Evolutionary conservation across 2,888 invertebrate genomes (phyloP).

Genomic region (Elysia crispata): DNA sequence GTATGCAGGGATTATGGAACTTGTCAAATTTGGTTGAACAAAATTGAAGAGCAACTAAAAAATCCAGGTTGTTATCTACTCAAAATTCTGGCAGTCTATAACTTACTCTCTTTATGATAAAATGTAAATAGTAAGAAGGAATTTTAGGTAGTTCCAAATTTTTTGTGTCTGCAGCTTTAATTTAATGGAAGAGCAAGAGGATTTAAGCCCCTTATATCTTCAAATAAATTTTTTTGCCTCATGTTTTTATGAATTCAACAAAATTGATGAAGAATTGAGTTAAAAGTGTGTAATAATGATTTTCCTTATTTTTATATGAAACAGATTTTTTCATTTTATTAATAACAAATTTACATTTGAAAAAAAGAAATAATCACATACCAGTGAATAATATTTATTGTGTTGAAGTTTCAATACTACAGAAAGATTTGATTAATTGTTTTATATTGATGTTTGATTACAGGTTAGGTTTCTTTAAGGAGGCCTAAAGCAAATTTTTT

Average conservation of each 20-base stretch:
- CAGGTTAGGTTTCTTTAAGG: neutral
- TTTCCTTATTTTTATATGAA: neutral
- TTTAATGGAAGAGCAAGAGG: neutral
- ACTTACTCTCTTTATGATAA: neutral
- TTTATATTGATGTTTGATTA: too few relatives aligned
- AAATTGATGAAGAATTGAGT: neutral
- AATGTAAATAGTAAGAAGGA: neutral
- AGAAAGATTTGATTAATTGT: too few relatives aligned
- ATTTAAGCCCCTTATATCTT: neutral
- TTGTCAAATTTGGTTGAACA: conserved; percentile 73
- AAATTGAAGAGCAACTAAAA: conserved; percentile 70
- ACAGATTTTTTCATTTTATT: too few relatives aligned
- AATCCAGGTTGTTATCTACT: conserved; percentile 62
- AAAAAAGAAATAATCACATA: too few relatives aligned
- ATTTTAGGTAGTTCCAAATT: neutral
- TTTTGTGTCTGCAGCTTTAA: neutral
- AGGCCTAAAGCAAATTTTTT: neutral
- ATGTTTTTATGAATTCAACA: neutral
- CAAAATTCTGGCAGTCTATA: neutral
- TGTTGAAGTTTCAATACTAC: too few relatives aligned
- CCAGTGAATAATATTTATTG: too few relatives aligned
- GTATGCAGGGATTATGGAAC: conserved; percentile 69
- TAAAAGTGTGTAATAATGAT: neutral
- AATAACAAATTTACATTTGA: too few relatives aligned
- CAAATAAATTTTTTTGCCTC: neutral